Base-by-base conservation (phyloP, 2,888 invertebrate genomes). In the Drosophila silvestris region DNA sequence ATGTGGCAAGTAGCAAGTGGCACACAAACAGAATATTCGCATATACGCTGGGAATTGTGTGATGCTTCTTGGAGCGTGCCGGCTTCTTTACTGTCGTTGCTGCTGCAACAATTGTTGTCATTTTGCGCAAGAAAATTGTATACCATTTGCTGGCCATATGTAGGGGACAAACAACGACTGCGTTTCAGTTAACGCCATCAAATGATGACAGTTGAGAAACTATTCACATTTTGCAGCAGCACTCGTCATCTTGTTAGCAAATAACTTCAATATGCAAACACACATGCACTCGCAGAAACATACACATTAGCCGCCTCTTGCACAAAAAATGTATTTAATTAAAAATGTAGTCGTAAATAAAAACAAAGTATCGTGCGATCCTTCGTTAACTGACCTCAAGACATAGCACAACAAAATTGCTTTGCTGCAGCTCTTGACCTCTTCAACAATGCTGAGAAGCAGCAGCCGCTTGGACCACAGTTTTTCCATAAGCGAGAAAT, bases 401-500 rank as follows among this genome's bases (percentile, higher is more conserved):
- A 66, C 65, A 53, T 14, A 22, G 41, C 47, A 44, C 51, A 67
- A 28, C 28, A 80, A 66, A 74, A 51, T 65, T 63, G 44, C 71
- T 68, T 74, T 63, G 63, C 32, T 56, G 52, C 35, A 52, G 51
- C 51, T 50, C 65, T 69, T 82, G 81, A 82, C 77, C 82, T 60
- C 78, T 82, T 73, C 73, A 74, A 73, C 81, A 72, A 44, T 37
- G 62, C 33, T 16, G 47, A 26, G 54, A 44, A 60, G 47, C 47
- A n/a, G 41, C 41, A 14, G 26, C 26, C 14, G 51, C 53, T 57
- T 63, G 52, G 71, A 76, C 70, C 70, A 60, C 75, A 85, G 64
- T 74, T 84, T 84, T 85, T 78, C 85, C 67, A 74, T 69, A 74
- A 65, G 71, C 47, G 67, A 71, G 67, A 50, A 74, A 39, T n/a